Evolutionary conservation across 1,140 invertebrate species (phyloP).

Genomic region (Drosophila oshimai): DNA sequence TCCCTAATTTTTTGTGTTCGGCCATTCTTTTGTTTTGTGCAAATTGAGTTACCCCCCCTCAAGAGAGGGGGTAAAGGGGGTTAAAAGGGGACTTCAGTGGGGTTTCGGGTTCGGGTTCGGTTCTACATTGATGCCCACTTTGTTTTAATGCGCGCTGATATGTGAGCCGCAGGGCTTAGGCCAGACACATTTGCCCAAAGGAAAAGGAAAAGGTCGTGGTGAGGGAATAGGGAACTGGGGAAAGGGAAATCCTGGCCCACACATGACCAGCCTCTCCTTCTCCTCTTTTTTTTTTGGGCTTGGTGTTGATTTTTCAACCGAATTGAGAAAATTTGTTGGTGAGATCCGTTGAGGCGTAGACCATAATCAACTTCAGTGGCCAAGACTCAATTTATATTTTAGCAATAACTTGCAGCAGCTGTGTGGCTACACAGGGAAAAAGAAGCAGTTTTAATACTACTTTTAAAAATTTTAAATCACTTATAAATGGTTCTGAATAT

Average conservation of each 20-base stretch:
- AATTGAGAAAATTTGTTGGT: slow-evolving; percentile 78
- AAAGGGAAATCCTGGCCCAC: neutral
- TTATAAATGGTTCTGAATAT: no score
- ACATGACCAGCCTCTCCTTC: neutral
- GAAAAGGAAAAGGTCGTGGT: slow-evolving; percentile 3
- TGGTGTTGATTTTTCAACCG: slow-evolving; percentile 77
- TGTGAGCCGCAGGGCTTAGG: slow-evolving; percentile 75
- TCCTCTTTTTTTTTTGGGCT: neutral
- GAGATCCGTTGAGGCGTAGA: slow-evolving; percentile 74
- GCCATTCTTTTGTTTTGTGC: slow-evolving; percentile 50
- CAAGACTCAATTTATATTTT: slow-evolving; percentile 77
- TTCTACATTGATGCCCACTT: slow-evolving; percentile 76
- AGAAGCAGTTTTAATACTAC: no score
- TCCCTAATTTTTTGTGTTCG: slow-evolving; percentile 1
- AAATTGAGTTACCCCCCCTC: slow-evolving; percentile 61
- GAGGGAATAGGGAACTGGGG: neutral
- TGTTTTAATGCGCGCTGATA: slow-evolving; percentile 79
- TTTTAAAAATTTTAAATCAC: no score
- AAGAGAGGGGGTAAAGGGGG: neutral
- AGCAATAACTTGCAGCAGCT: slow-evolving; percentile 64
- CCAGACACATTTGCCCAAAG: slow-evolving; percentile 42
- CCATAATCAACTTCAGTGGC: slow-evolving; percentile 79
- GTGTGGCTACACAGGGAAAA: slow-evolving; percentile 5
- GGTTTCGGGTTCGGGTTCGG: slow-evolving; percentile 46
- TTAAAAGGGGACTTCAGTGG: neutral